phyloP scores from a whole-genome alignment of 1,140 invertebrate species.

The Parasteatoda tepidariorum region DNA sequence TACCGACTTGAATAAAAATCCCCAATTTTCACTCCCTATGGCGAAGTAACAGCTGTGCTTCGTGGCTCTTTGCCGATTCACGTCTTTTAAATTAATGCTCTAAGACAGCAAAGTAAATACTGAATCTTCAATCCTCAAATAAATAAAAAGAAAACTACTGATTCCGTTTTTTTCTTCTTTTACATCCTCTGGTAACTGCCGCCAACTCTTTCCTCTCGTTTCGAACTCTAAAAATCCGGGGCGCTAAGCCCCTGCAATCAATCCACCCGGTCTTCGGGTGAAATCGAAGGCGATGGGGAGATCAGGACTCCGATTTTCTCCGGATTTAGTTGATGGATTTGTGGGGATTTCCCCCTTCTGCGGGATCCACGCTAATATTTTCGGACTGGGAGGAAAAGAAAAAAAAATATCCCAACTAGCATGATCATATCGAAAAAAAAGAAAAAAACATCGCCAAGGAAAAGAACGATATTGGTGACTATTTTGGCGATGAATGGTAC shows the following conservation, averaged over 20 bases:
- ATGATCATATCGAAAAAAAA: no score
- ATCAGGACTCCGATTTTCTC: slow-evolving; percentile 41
- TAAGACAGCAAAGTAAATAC: neutral
- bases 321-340: slow-evolving; percentile 56
- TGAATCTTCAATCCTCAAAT: neutral
- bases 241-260: slow-evolving; percentile 41
- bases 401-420: no score
- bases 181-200: neutral
- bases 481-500: no score
- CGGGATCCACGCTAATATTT: neutral
- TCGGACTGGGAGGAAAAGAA: no score
- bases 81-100: neutral
- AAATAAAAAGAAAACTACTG: neutral
- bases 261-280: slow-evolving; percentile 41
- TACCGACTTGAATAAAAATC: neutral
- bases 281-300: slow-evolving; percentile 51
- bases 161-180: neutral
- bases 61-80: neutral
- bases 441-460: no score
- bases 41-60: neutral
- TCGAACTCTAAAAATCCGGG: neutral
- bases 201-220: neutral
- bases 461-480: no score
- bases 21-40: neutral
- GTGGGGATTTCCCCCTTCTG: slow-evolving; percentile 14